A percentile compares a stretch with the other conserved stretches of the same genome.
Conservation (phyloP, 2,113 vertebrate genomes). For the Potamarius usumacintae region DNA sequence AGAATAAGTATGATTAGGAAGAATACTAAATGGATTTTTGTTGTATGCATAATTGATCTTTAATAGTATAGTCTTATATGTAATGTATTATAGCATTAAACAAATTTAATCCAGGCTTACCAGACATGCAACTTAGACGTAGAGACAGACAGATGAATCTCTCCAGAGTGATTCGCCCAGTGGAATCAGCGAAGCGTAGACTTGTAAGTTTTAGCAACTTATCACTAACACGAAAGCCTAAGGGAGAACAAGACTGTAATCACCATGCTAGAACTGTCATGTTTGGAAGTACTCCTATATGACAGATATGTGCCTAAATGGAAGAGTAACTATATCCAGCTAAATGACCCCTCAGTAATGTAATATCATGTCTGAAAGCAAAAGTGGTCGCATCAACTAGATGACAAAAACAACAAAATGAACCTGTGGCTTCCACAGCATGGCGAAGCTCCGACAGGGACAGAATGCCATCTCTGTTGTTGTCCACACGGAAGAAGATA, state of each 20-base stretch:
- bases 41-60: background rate
- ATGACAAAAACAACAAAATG: background rate
- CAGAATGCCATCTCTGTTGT: slow-evolving; percentile 63
- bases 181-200: slow-evolving; percentile 38
- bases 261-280: too few species aligned
- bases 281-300: background rate
- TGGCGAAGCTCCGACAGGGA: slow-evolving; percentile 42
- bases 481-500: slow-evolving; percentile 64
- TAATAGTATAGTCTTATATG: background rate
- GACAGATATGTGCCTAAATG: background rate
- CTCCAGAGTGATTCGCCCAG: slow-evolving; percentile 42
- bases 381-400: background rate
- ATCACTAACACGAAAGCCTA: slow-evolving; percentile 40
- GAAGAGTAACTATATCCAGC: background rate
- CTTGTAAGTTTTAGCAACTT: slow-evolving; percentile 45
- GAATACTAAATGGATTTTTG: background rate
- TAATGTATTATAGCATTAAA: background rate
- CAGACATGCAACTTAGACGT: slow-evolving; percentile 45
- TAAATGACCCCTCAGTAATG: background rate
- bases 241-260: background rate
- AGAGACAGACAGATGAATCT: slow-evolving; percentile 43
- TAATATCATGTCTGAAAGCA: background rate
- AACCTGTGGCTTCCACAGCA: slow-evolving; percentile 38
- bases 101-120: slow-evolving; percentile 15
- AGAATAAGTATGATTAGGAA: background rate